Evolutionary conservation across 2,797 vertebrate genomes (phyloP), one percentile per base, ranked within the genome.

Genomic region (Anguilla anguilla): DNA sequence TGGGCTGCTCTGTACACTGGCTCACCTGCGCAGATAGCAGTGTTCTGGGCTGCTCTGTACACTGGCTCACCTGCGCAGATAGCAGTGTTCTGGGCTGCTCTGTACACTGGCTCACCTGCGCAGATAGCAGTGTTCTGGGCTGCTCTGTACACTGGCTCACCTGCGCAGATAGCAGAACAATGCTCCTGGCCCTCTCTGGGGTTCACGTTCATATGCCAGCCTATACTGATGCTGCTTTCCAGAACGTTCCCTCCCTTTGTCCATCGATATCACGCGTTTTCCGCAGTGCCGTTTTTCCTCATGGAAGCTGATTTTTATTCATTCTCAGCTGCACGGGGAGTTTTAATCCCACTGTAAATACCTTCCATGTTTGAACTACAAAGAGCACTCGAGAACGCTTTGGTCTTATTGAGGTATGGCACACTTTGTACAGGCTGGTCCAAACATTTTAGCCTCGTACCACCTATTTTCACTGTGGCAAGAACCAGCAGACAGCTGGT

Each of bases 81-180:
- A 35, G 35, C 35, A 35, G 2, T 28, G 28, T 10, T 0, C 69
- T 2, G 9, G 51, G 46, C 28, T 57, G 3, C 17, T 28, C 49
- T 6, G 35, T 90, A 88, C 88, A 77, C 86, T 91, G 89, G 90
- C 35, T 35, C 35, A 35, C 35, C 35, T 35, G 35, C 35, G 35
- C 35, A 35, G 35, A 35, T 35, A 35, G 35, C 35, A 35, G 35
- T 0, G 31, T 31, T 31, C 31, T 31, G 31, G 31, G n/a, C n/a
- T n/a, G n/a, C n/a, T n/a, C n/a, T n/a, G n/a, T n/a, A n/a, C n/a
- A n/a, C n/a, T n/a, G n/a, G n/a, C 90, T 90, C 92, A 89, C 91
- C 81, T 88, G 91, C 89, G 88, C 89, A 93, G 92, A 94, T 93
- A 93, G 92, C 87, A 81, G 49, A 91, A 89, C 86, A 91, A 87